phyloP scores from a whole-genome alignment of 35 echinoderm and acorn worm species.

The Chiridota heheva region DNA sequence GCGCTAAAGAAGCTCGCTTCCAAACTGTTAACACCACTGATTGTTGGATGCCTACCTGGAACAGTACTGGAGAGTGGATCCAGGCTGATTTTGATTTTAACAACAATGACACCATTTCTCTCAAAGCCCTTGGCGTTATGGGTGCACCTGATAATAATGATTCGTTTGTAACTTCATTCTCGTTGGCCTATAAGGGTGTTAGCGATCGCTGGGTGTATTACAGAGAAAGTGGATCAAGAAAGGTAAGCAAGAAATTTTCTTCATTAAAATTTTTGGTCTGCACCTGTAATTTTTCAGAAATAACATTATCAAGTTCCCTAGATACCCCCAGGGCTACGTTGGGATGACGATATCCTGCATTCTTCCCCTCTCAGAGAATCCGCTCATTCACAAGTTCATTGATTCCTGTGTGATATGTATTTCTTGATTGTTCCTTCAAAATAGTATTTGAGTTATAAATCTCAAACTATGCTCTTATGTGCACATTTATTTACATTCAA shows the following conservation, averaged over 20 bases:
- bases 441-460: no score
- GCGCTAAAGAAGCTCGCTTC: constrained; percentile 55
- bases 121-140: constrained; percentile 52
- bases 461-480: no score
- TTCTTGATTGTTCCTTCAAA: no score
- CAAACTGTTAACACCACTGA: constrained; percentile 36
- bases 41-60: constrained; percentile 71
- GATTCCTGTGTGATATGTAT: no score
- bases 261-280: neutral
- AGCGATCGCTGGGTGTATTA: constrained; percentile 48
- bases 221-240: constrained; percentile 33
- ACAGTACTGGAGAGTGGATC: constrained; percentile 56
- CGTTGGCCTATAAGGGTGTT: constrained; percentile 50
- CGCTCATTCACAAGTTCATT: no score
- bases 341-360: no score
- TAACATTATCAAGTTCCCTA: no score
- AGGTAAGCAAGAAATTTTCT: constrained; percentile 22
- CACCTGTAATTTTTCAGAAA: constrained; percentile 12
- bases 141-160: constrained; percentile 33
- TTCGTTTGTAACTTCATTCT: constrained; percentile 63
- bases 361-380: no score
- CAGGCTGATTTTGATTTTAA: constrained; percentile 43
- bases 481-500: no score
- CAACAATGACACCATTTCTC: constrained; percentile 53
- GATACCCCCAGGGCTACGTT: no score